Percentiles rank a stretch among this genome's conserved stretches.
These are phyloP conservation scores for Salvelinus sp. DNA, from an alignment of 2,113 vertebrate species.

Conservation along the genomic window DNA sequence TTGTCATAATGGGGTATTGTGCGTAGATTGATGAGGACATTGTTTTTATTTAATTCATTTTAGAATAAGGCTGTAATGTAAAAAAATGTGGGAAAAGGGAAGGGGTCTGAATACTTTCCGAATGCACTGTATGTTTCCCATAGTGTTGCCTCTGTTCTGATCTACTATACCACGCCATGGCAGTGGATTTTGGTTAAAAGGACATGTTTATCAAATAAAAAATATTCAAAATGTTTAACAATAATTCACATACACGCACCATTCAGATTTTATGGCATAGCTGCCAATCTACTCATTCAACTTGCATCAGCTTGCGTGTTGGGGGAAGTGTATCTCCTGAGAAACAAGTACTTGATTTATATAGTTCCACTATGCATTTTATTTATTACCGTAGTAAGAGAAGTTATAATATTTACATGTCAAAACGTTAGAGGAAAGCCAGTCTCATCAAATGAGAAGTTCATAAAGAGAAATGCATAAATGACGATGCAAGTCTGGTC, in stretches of 20 bases:
- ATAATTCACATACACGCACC: conserved; percentile 32
- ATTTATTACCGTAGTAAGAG: too few species aligned
- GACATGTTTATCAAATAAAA: background rate
- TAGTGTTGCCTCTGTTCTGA: background rate
- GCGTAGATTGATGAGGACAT: too few species aligned
- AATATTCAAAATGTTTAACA: background rate
- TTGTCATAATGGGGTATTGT: too few species aligned
- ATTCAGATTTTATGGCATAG: conserved; percentile 4
- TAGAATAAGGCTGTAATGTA: too few species aligned
- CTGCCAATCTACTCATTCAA: conserved; percentile 51
- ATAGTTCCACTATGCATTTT: conserved; percentile 26
- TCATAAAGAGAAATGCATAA: background rate
- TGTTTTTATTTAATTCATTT: too few species aligned
- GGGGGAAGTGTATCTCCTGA: conserved; percentile 30
- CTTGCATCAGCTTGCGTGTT: conserved; percentile 69
- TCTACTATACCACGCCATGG: background rate
- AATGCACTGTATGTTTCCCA: background rate
- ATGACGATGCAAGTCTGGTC: background rate
- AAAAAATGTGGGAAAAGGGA: too few species aligned
- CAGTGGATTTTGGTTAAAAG: background rate
- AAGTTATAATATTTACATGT: too few species aligned
- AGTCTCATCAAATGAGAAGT: background rate
- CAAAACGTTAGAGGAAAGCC: too few species aligned
- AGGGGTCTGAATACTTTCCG: too few species aligned
- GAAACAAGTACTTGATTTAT: conserved; percentile 2